Percentiles rank a stretch among this genome's conserved stretches.
phyloP scores from a whole-genome alignment of 92 coral and sea anemone genomes.

The Metridium senile region DNA sequence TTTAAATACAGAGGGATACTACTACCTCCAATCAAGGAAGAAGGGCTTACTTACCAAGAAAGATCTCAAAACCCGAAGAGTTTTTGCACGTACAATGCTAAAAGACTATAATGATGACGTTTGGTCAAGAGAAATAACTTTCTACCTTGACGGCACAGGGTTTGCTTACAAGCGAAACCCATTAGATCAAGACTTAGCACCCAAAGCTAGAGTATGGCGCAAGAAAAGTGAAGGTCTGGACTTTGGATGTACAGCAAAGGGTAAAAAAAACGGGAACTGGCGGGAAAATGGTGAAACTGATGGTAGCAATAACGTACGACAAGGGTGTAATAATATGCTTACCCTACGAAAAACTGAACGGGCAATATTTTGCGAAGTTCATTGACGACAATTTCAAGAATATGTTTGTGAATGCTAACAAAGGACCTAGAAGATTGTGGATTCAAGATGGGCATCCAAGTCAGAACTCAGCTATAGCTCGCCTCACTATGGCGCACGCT shows the following conservation, averaged over 20 bases:
- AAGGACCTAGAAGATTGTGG: no score
- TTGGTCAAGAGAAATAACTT: conserved; percentile 5
- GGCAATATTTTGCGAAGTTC: no score
- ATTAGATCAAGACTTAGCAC: neutral
- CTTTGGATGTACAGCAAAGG: no score
- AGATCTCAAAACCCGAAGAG: neutral
- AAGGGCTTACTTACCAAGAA: neutral
- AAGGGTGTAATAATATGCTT: no score
- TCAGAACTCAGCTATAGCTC: no score
- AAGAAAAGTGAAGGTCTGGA: neutral
- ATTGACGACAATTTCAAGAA: no score
- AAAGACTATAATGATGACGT: neutral
- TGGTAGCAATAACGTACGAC: no score
- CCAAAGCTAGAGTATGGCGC: neutral
- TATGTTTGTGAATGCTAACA: no score
- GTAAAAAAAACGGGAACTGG: neutral
- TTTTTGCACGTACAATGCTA: neutral
- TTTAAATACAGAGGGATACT: neutral
- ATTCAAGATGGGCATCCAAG: no score
- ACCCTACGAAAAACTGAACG: no score
- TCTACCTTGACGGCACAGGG: no score
- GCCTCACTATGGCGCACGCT: no score
- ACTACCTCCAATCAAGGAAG: neutral
- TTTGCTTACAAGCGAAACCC: neutral
- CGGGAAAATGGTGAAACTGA: conserved; percentile 14